These are phyloP conservation scores for Anableps anableps DNA, from an alignment of 2,797 vertebrate species.

Conservation along the genomic window DNA sequence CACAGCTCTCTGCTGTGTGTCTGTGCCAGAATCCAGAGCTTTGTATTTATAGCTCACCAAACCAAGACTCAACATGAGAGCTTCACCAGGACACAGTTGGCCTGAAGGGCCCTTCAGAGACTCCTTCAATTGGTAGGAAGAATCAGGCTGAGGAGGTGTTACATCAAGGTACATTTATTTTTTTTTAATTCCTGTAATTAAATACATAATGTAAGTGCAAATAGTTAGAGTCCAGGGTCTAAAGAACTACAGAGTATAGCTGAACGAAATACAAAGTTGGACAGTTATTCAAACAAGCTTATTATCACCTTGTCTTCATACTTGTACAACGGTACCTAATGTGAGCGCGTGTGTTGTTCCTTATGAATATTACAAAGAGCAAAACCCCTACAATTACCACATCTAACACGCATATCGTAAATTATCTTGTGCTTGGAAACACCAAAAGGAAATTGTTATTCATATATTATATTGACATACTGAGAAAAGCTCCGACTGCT, in stretches of 20 bases:
- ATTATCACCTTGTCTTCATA: conserved; percentile 91
- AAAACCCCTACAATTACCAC: conserved; percentile 88
- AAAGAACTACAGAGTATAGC: conserved; percentile 94
- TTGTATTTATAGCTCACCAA: conserved; percentile 66
- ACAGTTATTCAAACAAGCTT: conserved; percentile 93
- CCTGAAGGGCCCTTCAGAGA: conserved; percentile 18
- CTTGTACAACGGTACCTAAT: conserved; percentile 89
- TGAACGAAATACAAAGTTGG: conserved; percentile 96
- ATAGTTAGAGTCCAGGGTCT: conserved; percentile 97
- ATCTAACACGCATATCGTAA: conserved; percentile 88
- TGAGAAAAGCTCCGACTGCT: conserved; percentile 89
- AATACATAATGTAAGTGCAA: conserved; percentile 97
- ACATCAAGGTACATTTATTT: conserved; percentile 98
- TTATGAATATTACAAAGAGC: conserved; percentile 93
- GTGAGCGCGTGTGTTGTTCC: conserved; percentile 87
- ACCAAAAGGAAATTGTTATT: conserved; percentile 87
- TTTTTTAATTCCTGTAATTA: conserved; percentile 97
- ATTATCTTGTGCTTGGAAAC: conserved; percentile 93
- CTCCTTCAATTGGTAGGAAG: conserved; percentile 5
- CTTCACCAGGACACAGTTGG: conserved; percentile 52
- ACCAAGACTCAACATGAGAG: conserved; percentile 41
- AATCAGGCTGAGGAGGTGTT: conserved; percentile 63
- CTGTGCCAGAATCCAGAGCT: conserved; percentile 52
- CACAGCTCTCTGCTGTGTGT: conserved; percentile 26
- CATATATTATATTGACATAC: conserved; percentile 82